Conservation (phyloP, 2,888 invertebrate species). For the Cordilura impudica region DNA sequence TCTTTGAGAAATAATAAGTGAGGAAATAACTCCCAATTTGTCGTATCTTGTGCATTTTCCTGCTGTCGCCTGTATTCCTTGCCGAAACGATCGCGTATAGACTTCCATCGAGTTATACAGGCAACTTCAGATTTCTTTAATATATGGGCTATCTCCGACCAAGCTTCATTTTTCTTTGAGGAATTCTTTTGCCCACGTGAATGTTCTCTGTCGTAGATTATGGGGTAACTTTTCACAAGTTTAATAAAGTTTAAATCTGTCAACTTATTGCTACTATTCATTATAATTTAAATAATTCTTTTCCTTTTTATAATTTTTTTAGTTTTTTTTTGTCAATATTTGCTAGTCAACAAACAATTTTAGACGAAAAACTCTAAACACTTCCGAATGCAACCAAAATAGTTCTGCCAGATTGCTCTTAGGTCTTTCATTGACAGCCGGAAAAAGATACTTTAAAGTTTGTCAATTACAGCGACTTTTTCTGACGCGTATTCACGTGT, state of each 20-base stretch:
- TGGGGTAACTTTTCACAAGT: slow-evolving; percentile 69
- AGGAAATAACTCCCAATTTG: slow-evolving; percentile 73
- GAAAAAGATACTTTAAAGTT: too few relatives aligned
- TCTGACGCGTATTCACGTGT: too few relatives aligned
- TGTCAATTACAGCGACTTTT: too few relatives aligned
- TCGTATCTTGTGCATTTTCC: slow-evolving; percentile 69
- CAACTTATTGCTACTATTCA: slow-evolving; percentile 40
- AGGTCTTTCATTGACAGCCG: too few relatives aligned
- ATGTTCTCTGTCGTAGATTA: slow-evolving; percentile 71
- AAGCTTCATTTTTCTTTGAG: slow-evolving; percentile 70
- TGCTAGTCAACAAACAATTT: slow-evolving; percentile 43
- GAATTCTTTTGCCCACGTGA: slow-evolving; percentile 69
- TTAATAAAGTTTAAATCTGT: slow-evolving; percentile 68
- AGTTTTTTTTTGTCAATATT: too few relatives aligned
- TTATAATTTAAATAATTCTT: too few relatives aligned
- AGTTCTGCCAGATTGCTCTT: slow-evolving; percentile 8
- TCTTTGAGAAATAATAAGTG: slow-evolving; percentile 71
- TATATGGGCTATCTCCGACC: slow-evolving; percentile 68
- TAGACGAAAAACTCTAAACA: slow-evolving; percentile 11
- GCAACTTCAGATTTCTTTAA: slow-evolving; percentile 72
- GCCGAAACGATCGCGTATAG: slow-evolving; percentile 73
- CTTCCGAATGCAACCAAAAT: neutral
- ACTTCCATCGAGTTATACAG: slow-evolving; percentile 74
- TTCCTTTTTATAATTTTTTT: too few relatives aligned
- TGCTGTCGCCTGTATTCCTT: slow-evolving; percentile 72